Evolutionary conservation across 2,113 vertebrate genomes (phyloP).

Genomic region (Riparia riparia): DNA sequence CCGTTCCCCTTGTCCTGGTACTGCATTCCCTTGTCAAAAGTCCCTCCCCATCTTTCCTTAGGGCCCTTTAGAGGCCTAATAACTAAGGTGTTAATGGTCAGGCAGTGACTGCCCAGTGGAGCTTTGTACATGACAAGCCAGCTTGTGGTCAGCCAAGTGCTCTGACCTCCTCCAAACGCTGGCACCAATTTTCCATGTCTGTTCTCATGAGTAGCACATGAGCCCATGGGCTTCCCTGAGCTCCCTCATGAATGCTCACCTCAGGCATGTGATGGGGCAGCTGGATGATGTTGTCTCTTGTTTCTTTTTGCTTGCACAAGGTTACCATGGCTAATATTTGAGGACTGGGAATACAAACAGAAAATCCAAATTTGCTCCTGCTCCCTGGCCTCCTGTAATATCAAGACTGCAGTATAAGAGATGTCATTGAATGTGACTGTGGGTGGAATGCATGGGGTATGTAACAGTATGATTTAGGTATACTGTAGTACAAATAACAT

Average conservation of each 20-base stretch:
- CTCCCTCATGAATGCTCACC: rapidly evolving
- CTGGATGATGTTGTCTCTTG: background rate
- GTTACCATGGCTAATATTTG: background rate
- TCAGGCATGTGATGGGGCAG: background rate
- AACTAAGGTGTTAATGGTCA: background rate
- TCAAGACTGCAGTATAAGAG: background rate
- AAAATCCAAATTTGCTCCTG: background rate
- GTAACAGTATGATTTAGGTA: background rate
- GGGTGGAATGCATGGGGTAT: background rate
- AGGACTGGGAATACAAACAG: background rate
- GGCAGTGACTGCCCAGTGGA: background rate
- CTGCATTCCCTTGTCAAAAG: background rate
- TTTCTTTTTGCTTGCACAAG: background rate
- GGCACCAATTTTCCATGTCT: background rate
- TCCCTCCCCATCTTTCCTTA: background rate
- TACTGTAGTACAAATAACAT: background rate
- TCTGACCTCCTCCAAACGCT: background rate
- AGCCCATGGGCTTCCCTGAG: background rate
- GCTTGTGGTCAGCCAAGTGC: background rate
- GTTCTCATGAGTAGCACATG: background rate
- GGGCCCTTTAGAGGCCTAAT: background rate
- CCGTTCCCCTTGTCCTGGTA: background rate
- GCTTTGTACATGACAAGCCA: rapidly evolving
- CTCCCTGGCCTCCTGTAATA: background rate
- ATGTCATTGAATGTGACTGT: background rate